Base-by-base conservation (phyloP, 2,888 invertebrate genomes). In the Phortica magna region DNA sequence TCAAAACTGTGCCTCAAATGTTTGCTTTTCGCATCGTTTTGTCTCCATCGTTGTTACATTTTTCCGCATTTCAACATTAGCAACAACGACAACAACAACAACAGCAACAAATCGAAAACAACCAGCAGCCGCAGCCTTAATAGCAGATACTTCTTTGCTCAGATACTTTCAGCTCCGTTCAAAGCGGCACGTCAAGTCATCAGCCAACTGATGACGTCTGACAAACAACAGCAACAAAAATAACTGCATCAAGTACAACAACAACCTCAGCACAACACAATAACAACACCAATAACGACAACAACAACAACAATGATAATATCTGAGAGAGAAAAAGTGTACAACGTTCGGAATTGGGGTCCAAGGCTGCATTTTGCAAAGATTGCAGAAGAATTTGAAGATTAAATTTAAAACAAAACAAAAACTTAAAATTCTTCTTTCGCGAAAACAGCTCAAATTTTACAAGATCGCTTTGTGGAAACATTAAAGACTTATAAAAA, bases 1-100 rank as follows among this genome's bases (percentile, higher is more conserved):
- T 88, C 88, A 88, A 89, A 89, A 85, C 88, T 84, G 82, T 88
- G 89, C 85, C 83, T 84, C 82, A 82, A 88, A 85, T 89, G 85
- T 88, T 85, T 87, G 84, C 82, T 80, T 88, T 85, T 84, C 83
- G 80, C 84, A 82, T 64, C 83, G 81, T 84, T 85, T 85, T 87
- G 85, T 83, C 88, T 87, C 83, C 80, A 14, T 42, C 31, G 67
- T 71, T 81, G 82, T 80, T 78, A 3, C 79, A 82, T 79, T 81
- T 83, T 83, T 78, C 81, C 77, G 76, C 77, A 68, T 75, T 74
- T 73, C 82, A 82, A 81, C 82, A 84, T 80, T 81, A 80, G 81
- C 85, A 87, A 88, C 83, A 87, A 84, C 80, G 82, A 76, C 80
- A 79, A 80, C 80, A 75, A 64, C 80, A 80, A 76, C 70, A 79